Base-by-base conservation (phyloP, 2,113 vertebrate genomes). In the Morone saxatilis region DNA sequence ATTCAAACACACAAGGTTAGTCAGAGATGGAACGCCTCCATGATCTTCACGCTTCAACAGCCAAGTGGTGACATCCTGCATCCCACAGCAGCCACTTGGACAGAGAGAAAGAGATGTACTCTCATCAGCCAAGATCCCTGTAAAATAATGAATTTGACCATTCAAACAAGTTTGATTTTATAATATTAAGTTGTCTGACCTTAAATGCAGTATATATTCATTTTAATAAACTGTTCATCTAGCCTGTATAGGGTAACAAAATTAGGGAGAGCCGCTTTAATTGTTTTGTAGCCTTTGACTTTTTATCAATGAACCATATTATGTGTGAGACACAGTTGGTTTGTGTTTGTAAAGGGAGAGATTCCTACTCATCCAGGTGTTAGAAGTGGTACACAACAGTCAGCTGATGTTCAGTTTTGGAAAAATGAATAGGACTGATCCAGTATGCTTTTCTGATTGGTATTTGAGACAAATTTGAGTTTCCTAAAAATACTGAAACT, bases 1-100 rank as follows among this genome's bases (percentile, higher is more conserved):
- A 72, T 56, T 9, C 66, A 48, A 80, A 20, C 56, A 19, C 40
- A n/a, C 5, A 16, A 53, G 62, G 47, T 22, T 45, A 45, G 54
- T 69, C 54, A 40, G 54, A 68, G 63, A 68, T 60, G 69, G 76
- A 74, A 22, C 7, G 7, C 5, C 41, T 62, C 62, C 50, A 22
- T 6, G 56, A 57, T 45, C 47, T 76, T 82, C 54, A 75, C 47
- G 20, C 65, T 54, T 82, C 47, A 47, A 6, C 62, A 76, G 56
- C 45, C 13, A 22, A 62, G 65, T 40, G n/a, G n/a, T 43, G 61
- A 76, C 74, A 56, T 14, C 48, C 8, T 72, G 38, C 20, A n/a
- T 66, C 36, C 43, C 69, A 69, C 54, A 22, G 51, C 10, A 7
- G 77, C 66, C 56, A 51, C 56, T 70, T 51, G 51, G 77, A 57